phyloP scores from a whole-genome alignment of 2,113 vertebrate species.

The Mionectes macconnelli region DNA sequence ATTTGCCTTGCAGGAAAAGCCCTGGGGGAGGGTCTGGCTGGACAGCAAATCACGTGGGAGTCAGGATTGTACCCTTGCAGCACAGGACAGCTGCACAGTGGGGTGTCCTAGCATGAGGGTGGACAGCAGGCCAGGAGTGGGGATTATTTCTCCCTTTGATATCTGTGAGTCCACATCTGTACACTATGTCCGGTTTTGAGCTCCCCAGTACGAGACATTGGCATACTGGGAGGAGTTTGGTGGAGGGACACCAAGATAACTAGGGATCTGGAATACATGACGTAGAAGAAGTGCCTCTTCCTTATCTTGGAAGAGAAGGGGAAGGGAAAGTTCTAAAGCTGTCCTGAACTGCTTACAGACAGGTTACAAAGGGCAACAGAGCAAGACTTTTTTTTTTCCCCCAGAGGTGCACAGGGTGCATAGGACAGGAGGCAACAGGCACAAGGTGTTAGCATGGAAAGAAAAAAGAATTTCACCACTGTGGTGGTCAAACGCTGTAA shows the following conservation, averaged over 20 bases:
- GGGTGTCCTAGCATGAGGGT: not conserved
- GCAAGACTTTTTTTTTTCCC: not conserved
- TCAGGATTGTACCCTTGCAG: not conserved
- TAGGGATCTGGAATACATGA: not conserved
- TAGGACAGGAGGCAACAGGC: not conserved
- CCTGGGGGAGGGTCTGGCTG: not conserved
- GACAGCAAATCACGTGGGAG: not conserved
- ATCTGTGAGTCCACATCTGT: not conserved
- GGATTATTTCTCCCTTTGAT: not conserved
- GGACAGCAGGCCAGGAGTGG: not conserved
- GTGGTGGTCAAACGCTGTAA: not conserved
- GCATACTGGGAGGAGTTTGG: not conserved
- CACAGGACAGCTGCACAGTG: rapidly evolving
- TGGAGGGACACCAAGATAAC: not conserved
- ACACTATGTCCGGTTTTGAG: not conserved
- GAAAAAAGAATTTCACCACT: not conserved
- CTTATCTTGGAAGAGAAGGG: not conserved
- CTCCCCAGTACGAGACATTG: not conserved
- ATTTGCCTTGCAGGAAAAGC: not conserved
- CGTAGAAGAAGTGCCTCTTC: not conserved
- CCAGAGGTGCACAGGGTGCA: not conserved
- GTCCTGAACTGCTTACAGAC: not conserved
- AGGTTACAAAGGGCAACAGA: not conserved
- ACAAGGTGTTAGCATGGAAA: not conserved
- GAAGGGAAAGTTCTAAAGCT: not conserved